These are phyloP conservation scores for Muschampia plurimacula DNA, from an alignment of 2,888 invertebrate species.

Conservation along the genomic window DNA sequence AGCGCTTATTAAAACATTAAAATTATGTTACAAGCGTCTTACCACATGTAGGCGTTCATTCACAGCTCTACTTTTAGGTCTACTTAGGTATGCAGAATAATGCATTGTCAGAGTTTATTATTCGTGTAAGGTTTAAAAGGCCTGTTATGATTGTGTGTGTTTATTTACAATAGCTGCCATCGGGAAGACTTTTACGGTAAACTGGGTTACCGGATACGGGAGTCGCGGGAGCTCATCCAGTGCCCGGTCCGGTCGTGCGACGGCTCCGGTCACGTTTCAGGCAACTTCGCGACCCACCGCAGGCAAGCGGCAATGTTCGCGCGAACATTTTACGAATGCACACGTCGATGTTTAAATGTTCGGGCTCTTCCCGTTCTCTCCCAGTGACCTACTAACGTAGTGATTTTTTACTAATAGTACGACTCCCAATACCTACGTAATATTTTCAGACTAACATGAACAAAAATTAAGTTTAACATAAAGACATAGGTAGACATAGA, in stretches of 20 bases:
- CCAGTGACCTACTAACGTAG: slow-evolving; percentile 31
- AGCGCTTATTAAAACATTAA: slow-evolving; percentile 26
- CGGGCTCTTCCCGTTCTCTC: slow-evolving; percentile 24
- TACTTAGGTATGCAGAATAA: slow-evolving; percentile 31
- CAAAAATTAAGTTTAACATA: background rate
- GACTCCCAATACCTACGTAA: background rate
- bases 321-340: slow-evolving; percentile 56
- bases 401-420: slow-evolving; percentile 29
- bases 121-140: background rate
- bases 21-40: slow-evolving; percentile 20
- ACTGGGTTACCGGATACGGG: slow-evolving; percentile 85
- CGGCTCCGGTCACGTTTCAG: slow-evolving; percentile 95
- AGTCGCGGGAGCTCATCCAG: slow-evolving; percentile 91
- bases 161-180: slow-evolving; percentile 70
- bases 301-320: slow-evolving; percentile 87
- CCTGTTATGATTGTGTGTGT: slow-evolving; percentile 29
- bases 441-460: background rate
- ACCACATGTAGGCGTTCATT: slow-evolving; percentile 33
- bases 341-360: slow-evolving; percentile 35
- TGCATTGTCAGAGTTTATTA: slow-evolving; percentile 24
- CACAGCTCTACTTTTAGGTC: slow-evolving; percentile 31
- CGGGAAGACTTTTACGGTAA: slow-evolving; percentile 76
- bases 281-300: slow-evolving; percentile 95
- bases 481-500: no score
- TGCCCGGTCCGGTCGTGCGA: slow-evolving; percentile 93